Evolutionary conservation across 2,113 vertebrate genomes (phyloP), one percentile per base, ranked within the genome.

Genomic region (Poecilia latipinna): DNA sequence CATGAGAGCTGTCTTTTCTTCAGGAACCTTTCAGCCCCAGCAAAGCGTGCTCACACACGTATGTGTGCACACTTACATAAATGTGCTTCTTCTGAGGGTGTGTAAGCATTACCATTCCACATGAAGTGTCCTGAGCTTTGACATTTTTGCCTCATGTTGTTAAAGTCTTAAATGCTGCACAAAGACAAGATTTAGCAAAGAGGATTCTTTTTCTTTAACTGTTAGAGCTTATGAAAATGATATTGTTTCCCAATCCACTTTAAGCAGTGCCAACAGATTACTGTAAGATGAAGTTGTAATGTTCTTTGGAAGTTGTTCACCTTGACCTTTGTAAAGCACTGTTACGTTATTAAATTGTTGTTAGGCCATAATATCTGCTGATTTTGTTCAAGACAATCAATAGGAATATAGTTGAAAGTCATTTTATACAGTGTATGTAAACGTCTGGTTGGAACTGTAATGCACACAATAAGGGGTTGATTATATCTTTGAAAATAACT

Each of bases 151-250:
- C 64, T 74, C 70, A 68, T 63, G 37, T 78, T 91, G 73, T 79
- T 84, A 89, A 12, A 91, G 78, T 86, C 77, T 83, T 92, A 89
- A 94, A 88, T 88, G 71, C 86, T 89, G 78, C 90, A 93, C 93
- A 90, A 91, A 91, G 74, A 78, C 77, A 85, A 90, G 88, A 64
- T 90, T 93, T 80, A 79, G 74, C 62, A 87, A 93, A 91, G 83
- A 91, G 88, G 88, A 48, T 82, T 90, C 94, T 93, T 94, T 91
- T 89, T 84, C 63, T 68, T 19, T 71, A 62, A 83, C 61, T 69
- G 37, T 86, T 90, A 92, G 77, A 74, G 73, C 80, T 89, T 86
- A 92, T 69, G 51, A 70, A 79, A 65, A 75, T 12, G 42, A 84
- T 76, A 88, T 83, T 81, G 77, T 91, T 92, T 89, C 85, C 78